These are phyloP conservation scores for Pachycephus smyrnensis DNA, from an alignment of 2,888 invertebrate species.

Conservation along the genomic window DNA sequence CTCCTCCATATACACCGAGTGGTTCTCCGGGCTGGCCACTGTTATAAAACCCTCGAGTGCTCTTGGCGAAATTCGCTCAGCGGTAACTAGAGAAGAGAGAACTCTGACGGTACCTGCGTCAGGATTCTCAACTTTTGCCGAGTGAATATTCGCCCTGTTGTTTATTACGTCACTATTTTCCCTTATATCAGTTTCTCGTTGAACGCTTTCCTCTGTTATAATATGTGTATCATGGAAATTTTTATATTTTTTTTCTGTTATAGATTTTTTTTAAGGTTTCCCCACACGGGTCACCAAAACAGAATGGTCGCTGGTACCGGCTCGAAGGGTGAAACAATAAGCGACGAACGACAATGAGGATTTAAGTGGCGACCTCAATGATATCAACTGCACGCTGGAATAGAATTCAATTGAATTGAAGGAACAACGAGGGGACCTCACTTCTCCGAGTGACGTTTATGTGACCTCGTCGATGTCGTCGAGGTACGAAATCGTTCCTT, in stretches of 20 bases:
- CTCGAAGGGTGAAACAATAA: conserved; percentile 66
- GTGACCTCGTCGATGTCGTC: conserved; percentile 43
- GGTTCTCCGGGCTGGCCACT: conserved; percentile 56
- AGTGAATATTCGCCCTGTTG: background rate
- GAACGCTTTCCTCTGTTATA: background rate
- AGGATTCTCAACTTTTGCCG: background rate
- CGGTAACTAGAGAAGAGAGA: conserved; percentile 41
- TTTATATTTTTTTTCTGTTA: too few relatives aligned
- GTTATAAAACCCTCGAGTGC: conserved; percentile 55
- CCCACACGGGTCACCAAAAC: conserved; percentile 39
- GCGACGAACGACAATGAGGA: conserved; percentile 66
- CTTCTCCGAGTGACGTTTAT: conserved; percentile 48
- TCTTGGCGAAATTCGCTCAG: conserved; percentile 58
- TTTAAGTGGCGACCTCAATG: conserved; percentile 67
- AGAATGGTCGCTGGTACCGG: conserved; percentile 48
- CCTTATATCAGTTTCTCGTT: too few relatives aligned
- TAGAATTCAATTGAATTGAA: conserved; percentile 67
- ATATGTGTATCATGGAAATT: background rate
- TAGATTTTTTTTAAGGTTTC: background rate
- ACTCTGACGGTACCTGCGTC: conserved; percentile 44
- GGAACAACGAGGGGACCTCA: conserved; percentile 56
- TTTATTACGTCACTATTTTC: background rate
- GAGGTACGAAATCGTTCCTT: conserved; percentile 31
- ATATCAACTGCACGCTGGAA: conserved; percentile 66
- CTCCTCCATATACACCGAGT: conserved; percentile 36